Evolutionary conservation across 2,797 vertebrate genomes (phyloP).

Genomic region (Argya squamiceps): DNA sequence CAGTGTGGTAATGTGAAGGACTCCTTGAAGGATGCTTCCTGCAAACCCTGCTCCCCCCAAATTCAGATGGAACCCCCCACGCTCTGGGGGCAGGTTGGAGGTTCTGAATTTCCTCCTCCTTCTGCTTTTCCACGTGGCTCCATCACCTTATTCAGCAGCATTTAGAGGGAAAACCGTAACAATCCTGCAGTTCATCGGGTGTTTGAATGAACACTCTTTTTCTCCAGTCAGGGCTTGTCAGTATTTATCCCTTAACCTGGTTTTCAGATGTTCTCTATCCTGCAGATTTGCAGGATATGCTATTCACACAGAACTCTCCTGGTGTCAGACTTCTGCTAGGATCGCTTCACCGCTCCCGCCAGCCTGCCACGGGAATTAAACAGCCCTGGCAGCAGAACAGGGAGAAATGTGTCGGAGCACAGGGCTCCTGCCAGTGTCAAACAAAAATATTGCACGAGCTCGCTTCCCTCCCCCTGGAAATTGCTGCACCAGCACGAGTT

Average conservation of each 20-base stretch:
- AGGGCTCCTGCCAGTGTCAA: neutral
- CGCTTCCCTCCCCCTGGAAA: rapidly evolving
- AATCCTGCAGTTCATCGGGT: neutral
- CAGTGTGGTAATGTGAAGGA: rapidly evolving
- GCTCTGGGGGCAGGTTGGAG: rapidly evolving
- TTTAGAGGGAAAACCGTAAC: neutral
- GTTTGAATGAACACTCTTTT: neutral
- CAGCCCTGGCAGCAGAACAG: neutral
- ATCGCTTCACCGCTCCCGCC: slow-evolving; percentile 11
- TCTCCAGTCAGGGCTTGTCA: neutral
- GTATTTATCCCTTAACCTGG: slow-evolving; percentile 41
- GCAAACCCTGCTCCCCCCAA: neutral
- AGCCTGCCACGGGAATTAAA: neutral
- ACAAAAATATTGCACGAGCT: neutral
- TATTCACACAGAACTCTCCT: slow-evolving; percentile 51
- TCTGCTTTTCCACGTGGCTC: rapidly evolving
- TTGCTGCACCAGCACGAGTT: neutral
- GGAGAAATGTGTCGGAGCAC: neutral
- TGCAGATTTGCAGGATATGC: slow-evolving; percentile 38
- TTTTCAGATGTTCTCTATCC: slow-evolving; percentile 29
- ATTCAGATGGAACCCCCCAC: neutral
- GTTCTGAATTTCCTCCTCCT: neutral
- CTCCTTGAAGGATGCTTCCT: neutral
- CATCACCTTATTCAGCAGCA: rapidly evolving
- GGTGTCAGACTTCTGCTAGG: slow-evolving; percentile 60